Percentiles rank a stretch among this genome's conserved stretches.
These are phyloP conservation scores for Cyrtodaria siliqua DNA, from an alignment of 2,888 invertebrate genomes.

Conservation along the genomic window DNA sequence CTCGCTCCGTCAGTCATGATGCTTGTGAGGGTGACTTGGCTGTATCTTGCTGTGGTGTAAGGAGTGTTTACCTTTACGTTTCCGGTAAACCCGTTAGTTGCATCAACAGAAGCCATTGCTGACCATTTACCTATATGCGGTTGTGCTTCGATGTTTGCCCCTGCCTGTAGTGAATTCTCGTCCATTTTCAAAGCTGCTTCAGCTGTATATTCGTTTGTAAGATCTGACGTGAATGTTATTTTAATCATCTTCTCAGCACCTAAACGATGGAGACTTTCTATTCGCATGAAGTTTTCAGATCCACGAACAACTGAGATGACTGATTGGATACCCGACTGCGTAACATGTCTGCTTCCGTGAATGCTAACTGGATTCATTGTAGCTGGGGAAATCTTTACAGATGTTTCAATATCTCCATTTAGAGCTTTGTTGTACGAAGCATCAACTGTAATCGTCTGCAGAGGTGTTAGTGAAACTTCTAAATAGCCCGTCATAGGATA, in stretches of 20 bases:
- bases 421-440: slow-evolving; percentile 16
- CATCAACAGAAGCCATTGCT: slow-evolving; percentile 21
- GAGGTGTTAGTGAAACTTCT: slow-evolving; percentile 56
- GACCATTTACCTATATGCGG: slow-evolving; percentile 39
- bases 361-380: slow-evolving; percentile 43
- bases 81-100: slow-evolving; percentile 28
- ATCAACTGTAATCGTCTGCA: slow-evolving; percentile 33
- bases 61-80: slow-evolving; percentile 42
- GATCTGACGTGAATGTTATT: slow-evolving; percentile 38
- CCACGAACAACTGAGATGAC: slow-evolving; percentile 9
- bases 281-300: slow-evolving; percentile 5
- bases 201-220: slow-evolving; percentile 14
- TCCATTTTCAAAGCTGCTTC: slow-evolving; percentile 20
- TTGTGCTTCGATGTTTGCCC: slow-evolving; percentile 31
- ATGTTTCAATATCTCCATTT: slow-evolving; percentile 26
- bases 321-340: slow-evolving; percentile 3
- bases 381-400: slow-evolving; percentile 36
- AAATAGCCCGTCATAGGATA: slow-evolving; percentile 65
- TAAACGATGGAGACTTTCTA: slow-evolving; percentile 18
- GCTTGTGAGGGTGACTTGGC: slow-evolving; percentile 25
- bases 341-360: slow-evolving; percentile 9
- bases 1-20: slow-evolving; percentile 13
- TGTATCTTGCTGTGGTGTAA: slow-evolving; percentile 11
- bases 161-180: slow-evolving; percentile 3
- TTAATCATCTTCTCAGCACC: slow-evolving; percentile 7